These are phyloP conservation scores for Pelvicachromis taeniatus DNA, from an alignment of 2,113 vertebrate genomes.

Conservation along the genomic window DNA sequence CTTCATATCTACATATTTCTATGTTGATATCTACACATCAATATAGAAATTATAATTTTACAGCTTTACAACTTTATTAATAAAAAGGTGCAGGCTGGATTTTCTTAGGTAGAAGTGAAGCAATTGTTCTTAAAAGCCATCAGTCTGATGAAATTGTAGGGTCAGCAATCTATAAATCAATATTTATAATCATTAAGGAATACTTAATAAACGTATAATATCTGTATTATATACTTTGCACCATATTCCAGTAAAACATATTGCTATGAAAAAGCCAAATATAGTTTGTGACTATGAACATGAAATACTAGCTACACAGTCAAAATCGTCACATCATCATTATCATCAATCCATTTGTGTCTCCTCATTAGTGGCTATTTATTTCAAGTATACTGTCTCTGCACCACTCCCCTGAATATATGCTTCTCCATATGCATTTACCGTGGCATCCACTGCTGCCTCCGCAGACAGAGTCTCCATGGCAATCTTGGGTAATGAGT, in stretches of 20 bases:
- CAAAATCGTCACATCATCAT: not conserved
- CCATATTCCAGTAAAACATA: not conserved
- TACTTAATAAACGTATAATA: not conserved
- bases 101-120: not conserved
- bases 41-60: not conserved
- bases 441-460: constrained; percentile 25
- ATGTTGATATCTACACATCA: not conserved
- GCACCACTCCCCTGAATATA: not conserved
- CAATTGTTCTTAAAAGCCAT: not conserved
- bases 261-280: not conserved
- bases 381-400: not conserved
- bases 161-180: not conserved
- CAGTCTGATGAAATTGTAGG: not conserved
- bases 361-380: constrained; percentile 22
- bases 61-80: not conserved
- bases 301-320: not conserved
- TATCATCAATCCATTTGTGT: not conserved
- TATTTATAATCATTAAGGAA: not conserved
- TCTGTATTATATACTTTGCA: not conserved
- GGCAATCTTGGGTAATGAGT: constrained; percentile 42
- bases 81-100: not conserved
- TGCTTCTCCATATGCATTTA: not conserved
- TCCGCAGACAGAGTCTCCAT: constrained; percentile 44
- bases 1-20: not conserved
- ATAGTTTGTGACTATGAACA: not conserved